Conservation (phyloP, 2,888 invertebrate species). For the Lasioglossum malachurum region DNA sequence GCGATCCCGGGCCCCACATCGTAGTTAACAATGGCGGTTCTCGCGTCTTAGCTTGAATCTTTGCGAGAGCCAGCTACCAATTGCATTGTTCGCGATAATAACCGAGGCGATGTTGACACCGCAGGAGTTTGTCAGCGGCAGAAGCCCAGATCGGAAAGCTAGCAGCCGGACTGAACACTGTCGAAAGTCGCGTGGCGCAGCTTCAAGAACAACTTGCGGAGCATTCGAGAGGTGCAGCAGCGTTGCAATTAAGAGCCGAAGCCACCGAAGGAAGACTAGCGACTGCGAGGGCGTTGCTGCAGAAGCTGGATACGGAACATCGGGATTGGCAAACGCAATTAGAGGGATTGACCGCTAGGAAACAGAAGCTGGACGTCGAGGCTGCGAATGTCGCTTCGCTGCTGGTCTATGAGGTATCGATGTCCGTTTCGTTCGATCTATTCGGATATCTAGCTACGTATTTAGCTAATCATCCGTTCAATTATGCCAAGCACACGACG, state of each 20-base stretch:
- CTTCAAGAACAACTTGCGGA: constrained; percentile 92
- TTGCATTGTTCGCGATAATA: background rate
- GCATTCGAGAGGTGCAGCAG: constrained; percentile 97
- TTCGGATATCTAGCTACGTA: background rate
- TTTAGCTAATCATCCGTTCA: background rate
- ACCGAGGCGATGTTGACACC: background rate
- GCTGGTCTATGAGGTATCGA: constrained; percentile 78
- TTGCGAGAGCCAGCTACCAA: too few species aligned
- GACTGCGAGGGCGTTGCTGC: constrained; percentile 93
- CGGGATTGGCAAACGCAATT: constrained; percentile 90
- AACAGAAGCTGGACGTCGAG: constrained; percentile 76
- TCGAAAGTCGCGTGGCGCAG: constrained; percentile 92
- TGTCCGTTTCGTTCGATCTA: background rate
- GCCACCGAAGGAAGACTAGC: constrained; percentile 90
- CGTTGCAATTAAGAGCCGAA: constrained; percentile 87
- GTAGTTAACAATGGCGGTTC: background rate
- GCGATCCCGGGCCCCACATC: too few species aligned
- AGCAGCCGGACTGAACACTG: constrained; percentile 91
- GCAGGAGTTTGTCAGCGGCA: constrained; percentile 86
- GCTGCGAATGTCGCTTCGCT: constrained; percentile 81
- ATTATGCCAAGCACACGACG: too few species aligned
- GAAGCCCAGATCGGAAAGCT: constrained; percentile 93
- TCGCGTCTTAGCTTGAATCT: background rate
- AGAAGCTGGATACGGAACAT: constrained; percentile 95
- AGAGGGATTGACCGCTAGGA: constrained; percentile 76